phyloP scores from a whole-genome alignment of 2,113 vertebrate genomes.

The Pipra filicauda region DNA sequence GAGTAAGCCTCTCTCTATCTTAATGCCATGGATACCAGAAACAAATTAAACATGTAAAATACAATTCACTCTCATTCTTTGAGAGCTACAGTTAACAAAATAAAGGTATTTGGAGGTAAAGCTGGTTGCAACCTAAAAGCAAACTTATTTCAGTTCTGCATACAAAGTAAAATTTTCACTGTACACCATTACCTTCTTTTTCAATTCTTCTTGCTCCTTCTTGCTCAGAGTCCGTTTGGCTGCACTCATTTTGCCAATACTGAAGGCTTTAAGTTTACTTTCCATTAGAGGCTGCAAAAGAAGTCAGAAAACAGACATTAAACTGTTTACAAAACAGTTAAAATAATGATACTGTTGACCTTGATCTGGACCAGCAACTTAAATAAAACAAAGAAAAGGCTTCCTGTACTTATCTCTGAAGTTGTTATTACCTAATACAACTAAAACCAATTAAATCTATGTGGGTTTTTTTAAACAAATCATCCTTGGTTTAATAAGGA shows the following conservation, averaged over 20 bases:
- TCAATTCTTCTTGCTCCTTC: conserved; percentile 96
- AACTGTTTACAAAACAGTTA: neutral
- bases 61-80: accelerated
- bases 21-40: neutral
- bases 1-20: neutral
- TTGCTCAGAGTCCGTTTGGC: conserved; percentile 95
- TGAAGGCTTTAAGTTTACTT: conserved; percentile 96
- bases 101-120: neutral
- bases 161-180: neutral
- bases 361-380: neutral
- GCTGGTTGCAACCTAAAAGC: neutral
- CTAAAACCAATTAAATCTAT: neutral
- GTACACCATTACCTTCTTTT: conserved; percentile 87
- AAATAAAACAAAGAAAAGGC: neutral
- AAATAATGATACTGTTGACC: neutral
- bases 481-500: neutral
- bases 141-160: neutral
- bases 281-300: conserved; percentile 86
- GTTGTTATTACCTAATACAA: neutral
- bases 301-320: neutral
- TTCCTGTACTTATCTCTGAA: neutral
- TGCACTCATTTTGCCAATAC: conserved; percentile 96
- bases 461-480: neutral
- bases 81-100: neutral
- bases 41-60: neutral